A percentile compares a stretch with the other conserved stretches of the same genome.
These are phyloP conservation scores for Falco cherrug DNA, from an alignment of 2,797 vertebrate genomes.

Conservation along the genomic window DNA sequence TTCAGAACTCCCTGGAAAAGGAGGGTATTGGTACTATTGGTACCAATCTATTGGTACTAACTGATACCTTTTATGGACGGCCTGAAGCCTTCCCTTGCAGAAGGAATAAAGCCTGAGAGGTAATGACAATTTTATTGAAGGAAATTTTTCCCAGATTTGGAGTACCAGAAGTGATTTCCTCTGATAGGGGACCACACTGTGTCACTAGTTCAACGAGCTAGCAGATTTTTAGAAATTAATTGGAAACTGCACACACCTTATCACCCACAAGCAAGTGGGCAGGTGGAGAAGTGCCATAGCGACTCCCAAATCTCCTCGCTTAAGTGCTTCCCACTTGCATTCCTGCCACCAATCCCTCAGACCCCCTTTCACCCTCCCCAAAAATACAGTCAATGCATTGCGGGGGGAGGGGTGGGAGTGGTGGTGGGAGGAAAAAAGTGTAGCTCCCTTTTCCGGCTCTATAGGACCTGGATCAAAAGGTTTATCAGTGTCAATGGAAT, in stretches of 20 bases:
- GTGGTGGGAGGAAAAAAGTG: too few species aligned
- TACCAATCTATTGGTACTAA: too few species aligned
- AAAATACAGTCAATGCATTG: too few species aligned
- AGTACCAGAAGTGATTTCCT: neutral
- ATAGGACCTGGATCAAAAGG: too few species aligned
- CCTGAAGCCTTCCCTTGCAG: neutral
- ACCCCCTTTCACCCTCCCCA: too few species aligned
- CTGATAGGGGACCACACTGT: neutral
- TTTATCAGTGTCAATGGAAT: too few species aligned
- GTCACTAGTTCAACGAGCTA: neutral
- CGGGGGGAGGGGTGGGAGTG: too few species aligned
- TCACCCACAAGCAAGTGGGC: neutral
- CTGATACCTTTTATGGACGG: neutral
- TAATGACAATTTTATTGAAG: neutral
- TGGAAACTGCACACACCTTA: neutral
- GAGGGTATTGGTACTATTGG: neutral
- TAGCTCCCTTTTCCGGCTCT: too few species aligned
- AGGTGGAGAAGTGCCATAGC: neutral
- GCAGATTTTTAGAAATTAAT: neutral
- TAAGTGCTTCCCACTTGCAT: too few species aligned
- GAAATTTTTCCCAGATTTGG: neutral
- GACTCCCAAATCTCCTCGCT: too few species aligned
- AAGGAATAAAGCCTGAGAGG: neutral
- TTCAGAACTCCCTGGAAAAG: neutral
- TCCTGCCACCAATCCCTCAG: too few species aligned